phyloP scores from a whole-genome alignment of 2,797 vertebrate genomes.

The Acanthurus tractus region DNA sequence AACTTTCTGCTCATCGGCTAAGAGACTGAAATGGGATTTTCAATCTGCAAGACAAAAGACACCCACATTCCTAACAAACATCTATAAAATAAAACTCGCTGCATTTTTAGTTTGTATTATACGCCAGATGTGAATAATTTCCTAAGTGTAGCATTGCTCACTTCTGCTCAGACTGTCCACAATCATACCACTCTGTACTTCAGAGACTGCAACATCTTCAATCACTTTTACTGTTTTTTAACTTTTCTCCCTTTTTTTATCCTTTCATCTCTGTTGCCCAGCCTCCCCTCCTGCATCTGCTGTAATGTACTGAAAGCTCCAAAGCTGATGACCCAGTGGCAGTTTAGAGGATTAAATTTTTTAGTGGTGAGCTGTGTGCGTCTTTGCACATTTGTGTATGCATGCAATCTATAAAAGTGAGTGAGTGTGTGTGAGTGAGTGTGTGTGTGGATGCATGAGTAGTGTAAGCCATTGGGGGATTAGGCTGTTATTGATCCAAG shows the following conservation, averaged over 20 bases:
- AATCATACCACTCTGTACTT: neutral
- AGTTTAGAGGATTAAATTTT: conserved; percentile 59
- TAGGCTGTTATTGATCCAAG: conserved; percentile 75
- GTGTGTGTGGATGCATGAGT: neutral
- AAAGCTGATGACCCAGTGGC: conserved; percentile 60
- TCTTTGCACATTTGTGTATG: conserved; percentile 34
- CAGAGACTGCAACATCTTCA: conserved; percentile 13
- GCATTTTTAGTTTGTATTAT: neutral
- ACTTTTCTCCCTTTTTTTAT: conserved; percentile 11
- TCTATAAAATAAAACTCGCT: neutral
- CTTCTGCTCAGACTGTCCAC: neutral
- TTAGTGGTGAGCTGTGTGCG: conserved; percentile 27
- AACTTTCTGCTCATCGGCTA: neutral
- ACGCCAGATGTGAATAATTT: neutral
- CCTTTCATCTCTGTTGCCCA: conserved; percentile 44
- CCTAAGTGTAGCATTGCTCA: neutral
- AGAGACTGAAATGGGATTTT: neutral
- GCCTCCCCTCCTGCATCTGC: conserved; percentile 20
- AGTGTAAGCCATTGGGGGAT: conserved; percentile 57
- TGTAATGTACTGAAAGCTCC: conserved; percentile 53
- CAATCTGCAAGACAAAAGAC: neutral
- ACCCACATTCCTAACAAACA: neutral
- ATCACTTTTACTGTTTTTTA: conserved; percentile 7
- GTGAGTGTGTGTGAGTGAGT: conserved; percentile 1
- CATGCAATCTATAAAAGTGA: conserved; percentile 18